A percentile compares a stretch with the other conserved stretches of the same genome.
Conservation (phyloP, 1,140 invertebrate species). For the Parapsyche elsis region DNA sequence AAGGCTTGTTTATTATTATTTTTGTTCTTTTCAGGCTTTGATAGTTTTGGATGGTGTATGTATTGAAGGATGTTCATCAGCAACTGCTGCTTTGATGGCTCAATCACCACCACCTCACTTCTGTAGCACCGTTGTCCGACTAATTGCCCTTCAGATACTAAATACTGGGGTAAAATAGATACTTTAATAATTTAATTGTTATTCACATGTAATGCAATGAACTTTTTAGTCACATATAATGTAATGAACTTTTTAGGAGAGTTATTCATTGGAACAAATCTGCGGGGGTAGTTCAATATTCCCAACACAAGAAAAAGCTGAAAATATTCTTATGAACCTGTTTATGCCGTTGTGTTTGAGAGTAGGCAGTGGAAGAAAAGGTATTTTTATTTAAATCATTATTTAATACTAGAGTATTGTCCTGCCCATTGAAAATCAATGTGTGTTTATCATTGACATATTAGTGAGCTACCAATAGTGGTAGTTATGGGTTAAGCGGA, state of each 20-base stretch:
- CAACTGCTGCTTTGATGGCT: constrained; percentile 82
- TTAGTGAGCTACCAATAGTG: background rate
- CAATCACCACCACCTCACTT: constrained; percentile 93
- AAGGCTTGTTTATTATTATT: constrained; percentile 34
- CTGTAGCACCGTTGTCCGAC: constrained; percentile 93
- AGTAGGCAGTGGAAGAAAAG: constrained; percentile 92
- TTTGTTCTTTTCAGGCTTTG: constrained; percentile 70
- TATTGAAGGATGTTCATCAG: constrained; percentile 78
- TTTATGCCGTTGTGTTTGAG: constrained; percentile 95
- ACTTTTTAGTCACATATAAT: too few species aligned
- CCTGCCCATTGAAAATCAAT: background rate
- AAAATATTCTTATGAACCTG: constrained; percentile 95
- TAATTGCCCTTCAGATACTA: constrained; percentile 94
- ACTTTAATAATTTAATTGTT: constrained; percentile 6
- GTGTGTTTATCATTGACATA: background rate
- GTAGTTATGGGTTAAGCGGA: background rate
- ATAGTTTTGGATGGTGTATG: constrained; percentile 79
- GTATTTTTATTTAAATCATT: constrained; percentile 63
- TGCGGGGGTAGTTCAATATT: constrained; percentile 90
- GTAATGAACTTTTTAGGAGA: constrained; percentile 77
- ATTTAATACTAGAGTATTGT: constrained; percentile 12
- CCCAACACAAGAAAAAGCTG: constrained; percentile 89
- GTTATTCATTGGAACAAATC: constrained; percentile 93
- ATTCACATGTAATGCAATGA: background rate
- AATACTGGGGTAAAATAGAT: constrained; percentile 77